Evolutionary conservation across 1,140 invertebrate genomes (phyloP), one percentile per base, ranked within the genome.

Genomic region (Paramacrobiotus metropolitanus): DNA sequence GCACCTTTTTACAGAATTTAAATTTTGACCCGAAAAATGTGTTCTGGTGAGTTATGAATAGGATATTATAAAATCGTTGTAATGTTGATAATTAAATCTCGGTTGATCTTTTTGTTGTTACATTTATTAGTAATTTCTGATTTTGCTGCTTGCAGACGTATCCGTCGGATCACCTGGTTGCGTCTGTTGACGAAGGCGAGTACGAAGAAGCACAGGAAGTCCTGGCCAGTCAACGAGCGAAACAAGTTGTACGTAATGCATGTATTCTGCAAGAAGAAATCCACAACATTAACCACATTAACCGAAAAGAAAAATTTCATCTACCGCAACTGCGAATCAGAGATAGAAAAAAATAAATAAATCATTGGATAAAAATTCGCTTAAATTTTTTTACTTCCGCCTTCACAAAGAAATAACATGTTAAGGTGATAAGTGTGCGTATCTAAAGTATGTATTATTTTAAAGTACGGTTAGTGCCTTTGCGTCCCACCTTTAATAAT

Each of bases 101-200:
- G n/a, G n/a, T n/a, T n/a, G n/a, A n/a, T n/a, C n/a, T 34, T 61
- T 44, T 61, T 64, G 45, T 59, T 45, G 59, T 55, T 34, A 31
- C 30, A 44, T 60, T 55, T 45, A 30, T 60, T 29, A 29, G 29
- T 48, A 24, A 44, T 18, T n/a, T 29, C 55, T 15, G 60, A 21
- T n/a, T 30, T 9, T 24, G 61, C 3, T 63, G 63, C 21, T 77
- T 83, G 62, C 77, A 86, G 77, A 75, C 76, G 2, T 84, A 82
- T 71, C 82, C 82, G 29, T 69, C 79, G 60, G 61, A 65, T 4
- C 61, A 66, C 59, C 44, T 40, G n/a, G 61, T 62, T 31, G 45
- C 15, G 21, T 48, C 64, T n/a, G 63, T 61, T 1, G 62, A 59
- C 21, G 65, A 65, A 3, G 44, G 21, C 1, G 62, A 65, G 29